Base-by-base conservation (phyloP, 2,888 invertebrate species). In the Tipula helvola region DNA sequence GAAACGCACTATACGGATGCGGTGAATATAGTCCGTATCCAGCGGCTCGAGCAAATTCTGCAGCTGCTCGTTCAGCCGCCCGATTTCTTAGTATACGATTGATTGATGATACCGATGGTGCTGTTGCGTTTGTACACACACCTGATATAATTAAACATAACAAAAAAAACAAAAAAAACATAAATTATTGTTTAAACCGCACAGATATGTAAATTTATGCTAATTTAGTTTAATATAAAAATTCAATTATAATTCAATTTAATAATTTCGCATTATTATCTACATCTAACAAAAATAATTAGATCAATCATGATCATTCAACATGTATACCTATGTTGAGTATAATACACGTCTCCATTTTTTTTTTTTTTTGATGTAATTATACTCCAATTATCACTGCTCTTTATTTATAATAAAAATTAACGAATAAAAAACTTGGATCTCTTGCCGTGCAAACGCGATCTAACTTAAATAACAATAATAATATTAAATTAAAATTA, bases 91-190 rank as follows among this genome's bases (percentile, higher is more conserved):
- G 93, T 90, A 99, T 99, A 89, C 99, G 94, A 92, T 98, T 99
- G 91, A 99, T 99, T 88, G 98, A 98, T 89, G 98, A 98, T 3
- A 99, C 98, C 86, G 98, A 98, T 0, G 99, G 99, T 0, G 99
- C 98, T 28, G 98, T 98, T 86, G 96, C 96, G 90, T 97, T 97
- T 71, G 97, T 97, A 91, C 99, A 99, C 7, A 99, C 97, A 88
- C 97, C 98, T 98, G 94, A 41, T 8, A 84, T 28, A 71, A 71
- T 71, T 71, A 71, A 18, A 71, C 5, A 57, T 10, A 71, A 57
- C 4, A 3, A 8, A 28, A 12, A 4, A n/a, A 3, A 8, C 10
- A 12, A 4, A n/a, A 1, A 71, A 52, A 57, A 57, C 10, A 52
- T 52, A 52, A 52, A 52, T 52, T 52, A n/a, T n/a, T 13, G n/a